Evolutionary conservation across 2,113 vertebrate genomes (phyloP), one percentile per base, ranked within the genome.

Genomic region (Rattus rattus): DNA sequence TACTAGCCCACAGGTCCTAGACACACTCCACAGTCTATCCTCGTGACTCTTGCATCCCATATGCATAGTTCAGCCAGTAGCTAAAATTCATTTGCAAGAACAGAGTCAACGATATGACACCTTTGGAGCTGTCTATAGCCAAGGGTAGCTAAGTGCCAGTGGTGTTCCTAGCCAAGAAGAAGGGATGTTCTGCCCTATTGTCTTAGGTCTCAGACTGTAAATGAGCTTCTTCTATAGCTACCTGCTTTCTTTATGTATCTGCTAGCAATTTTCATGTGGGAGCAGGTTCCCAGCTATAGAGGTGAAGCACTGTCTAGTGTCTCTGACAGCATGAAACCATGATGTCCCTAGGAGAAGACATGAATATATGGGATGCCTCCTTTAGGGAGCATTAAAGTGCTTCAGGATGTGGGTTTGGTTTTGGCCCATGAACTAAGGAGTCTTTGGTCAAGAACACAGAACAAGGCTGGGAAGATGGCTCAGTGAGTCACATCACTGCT

Each of bases 181-280:
- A 54, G 28, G 33, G 26, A 10, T 61, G 28, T 5, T 76, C n/a
- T 63, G 54, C 16, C 70, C 24, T 75, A 24, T 28, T 28, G 52
- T 54, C 26, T 75, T 26, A 61, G 87, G 33, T 89, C 52, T 39
- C 47, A 28, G 4, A 1, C 79, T 47, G 2, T 17, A 11, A 30
- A 22, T n/a, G 30, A 75, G 3, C 8, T 36, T 61, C 39, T 88
- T 63, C 9, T 2, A 69, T 17, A 54, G 49, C 0, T 3, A 24
- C 4, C 0, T 5, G 0, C 13, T 9, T 67, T 1, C 0, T 33
- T 7, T 43, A n/a, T 72, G 28, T 4, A 14, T 54, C 4, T 19
- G 7, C 36, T 61, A 63, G 54, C 28, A 84, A 20, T 5, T 12
- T 5, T 75, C 10, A 14, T 10, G 33, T 24, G 12, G 43, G 19